A percentile compares a stretch with the other conserved stretches of the same genome.
These are phyloP conservation scores for Eurosta solidaginis DNA, from an alignment of 1,140 invertebrate genomes.

Conservation along the genomic window DNA sequence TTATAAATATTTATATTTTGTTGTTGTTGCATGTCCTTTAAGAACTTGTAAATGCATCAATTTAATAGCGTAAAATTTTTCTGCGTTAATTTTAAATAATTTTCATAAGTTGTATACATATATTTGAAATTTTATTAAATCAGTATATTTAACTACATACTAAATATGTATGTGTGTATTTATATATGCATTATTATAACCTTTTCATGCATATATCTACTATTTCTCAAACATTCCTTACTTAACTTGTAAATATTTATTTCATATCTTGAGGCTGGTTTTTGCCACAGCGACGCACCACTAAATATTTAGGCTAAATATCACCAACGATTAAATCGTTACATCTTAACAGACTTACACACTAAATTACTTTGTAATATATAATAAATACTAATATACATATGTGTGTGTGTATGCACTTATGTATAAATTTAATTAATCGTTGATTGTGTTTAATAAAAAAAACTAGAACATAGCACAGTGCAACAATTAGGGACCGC, in stretches of 20 bases:
- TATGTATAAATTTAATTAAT: not conserved
- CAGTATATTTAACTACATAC: not conserved
- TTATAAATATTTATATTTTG: too few species aligned
- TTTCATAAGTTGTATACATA: too few species aligned
- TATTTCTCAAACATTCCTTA: not conserved
- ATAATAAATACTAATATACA: constrained; percentile 20
- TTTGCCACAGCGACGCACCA: not conserved
- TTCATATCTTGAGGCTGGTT: not conserved
- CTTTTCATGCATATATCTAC: not conserved
- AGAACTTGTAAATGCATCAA: too few species aligned
- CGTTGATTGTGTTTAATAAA: not conserved
- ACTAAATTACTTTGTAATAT: constrained; percentile 19
- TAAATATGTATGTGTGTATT: not conserved
- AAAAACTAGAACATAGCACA: too few species aligned
- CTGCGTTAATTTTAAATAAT: too few species aligned
- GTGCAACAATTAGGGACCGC: too few species aligned
- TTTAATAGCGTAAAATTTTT: too few species aligned
- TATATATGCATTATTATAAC: not conserved
- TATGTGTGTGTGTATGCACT: not conserved
- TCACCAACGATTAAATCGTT: constrained; percentile 59
- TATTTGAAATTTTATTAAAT: too few species aligned
- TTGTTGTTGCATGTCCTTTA: too few species aligned
- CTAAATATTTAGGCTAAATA: constrained; percentile 58
- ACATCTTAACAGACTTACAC: constrained; percentile 28
- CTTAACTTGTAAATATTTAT: constrained; percentile 2